Evolutionary conservation across 2,113 vertebrate genomes (phyloP), one percentile per base, ranked within the genome.

Genomic region (Piliocolobus tephrosceles): DNA sequence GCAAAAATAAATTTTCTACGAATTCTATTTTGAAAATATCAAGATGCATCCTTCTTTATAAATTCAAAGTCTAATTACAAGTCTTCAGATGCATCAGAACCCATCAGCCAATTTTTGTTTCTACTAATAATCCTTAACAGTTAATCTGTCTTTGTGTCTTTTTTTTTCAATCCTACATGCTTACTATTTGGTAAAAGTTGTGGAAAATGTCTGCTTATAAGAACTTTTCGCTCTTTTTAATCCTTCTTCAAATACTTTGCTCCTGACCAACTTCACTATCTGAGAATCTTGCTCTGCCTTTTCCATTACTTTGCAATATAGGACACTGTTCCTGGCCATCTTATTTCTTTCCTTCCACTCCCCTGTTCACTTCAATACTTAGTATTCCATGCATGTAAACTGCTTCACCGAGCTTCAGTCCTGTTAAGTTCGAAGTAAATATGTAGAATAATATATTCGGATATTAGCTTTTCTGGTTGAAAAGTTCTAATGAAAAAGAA

Each of bases 401-500:
- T 27, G n/a, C 68, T 90, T 86, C 27, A 52, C 94, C 82, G 80
- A 84, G 94, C 61, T 85, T 76, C 79, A 5, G 47, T 80, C 85
- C 91, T 97, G 95, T 86, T 94, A 83, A 84, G 93, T 93, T 89
- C 68, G 93, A 96, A 94, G 97, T 96, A 97, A 98, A 96, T 91
- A 94, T 80, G 89, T 89, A 95, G 88, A 96, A 94, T 97, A 97
- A 96, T 93, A 87, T 95, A 97, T 95, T 92, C 96, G 83, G 93
- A 93, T 97, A 94, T 95, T 96, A 97, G 79, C 92, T 96, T 92
- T 96, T 90, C 97, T 96, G 95, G 82, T 91, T 91, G 95, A 97
- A 95, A 93, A 95, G 55, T 93, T 96, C 95, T 98, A 96, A 97
- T 97, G 96, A 97, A 86, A 97, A 97, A 94, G 72, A 88, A 97